These are phyloP conservation scores for Microtus pennsylvanicus DNA, from an alignment of 2,113 vertebrate species.

Conservation along the genomic window DNA sequence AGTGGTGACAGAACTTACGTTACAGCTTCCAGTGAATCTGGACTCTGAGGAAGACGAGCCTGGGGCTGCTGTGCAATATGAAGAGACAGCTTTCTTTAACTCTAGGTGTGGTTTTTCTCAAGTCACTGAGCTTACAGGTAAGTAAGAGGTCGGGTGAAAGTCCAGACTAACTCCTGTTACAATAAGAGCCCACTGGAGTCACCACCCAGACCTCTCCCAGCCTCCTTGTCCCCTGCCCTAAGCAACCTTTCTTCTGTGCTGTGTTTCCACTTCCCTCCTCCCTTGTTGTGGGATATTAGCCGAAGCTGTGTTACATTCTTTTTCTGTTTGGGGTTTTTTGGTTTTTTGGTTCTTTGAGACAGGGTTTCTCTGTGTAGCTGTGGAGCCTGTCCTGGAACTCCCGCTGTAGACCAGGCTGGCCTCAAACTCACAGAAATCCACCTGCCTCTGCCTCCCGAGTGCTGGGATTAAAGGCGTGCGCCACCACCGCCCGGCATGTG, in stretches of 20 bases:
- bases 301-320: neutral
- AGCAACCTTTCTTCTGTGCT: neutral
- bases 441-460: too few relatives aligned
- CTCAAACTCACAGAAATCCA: too few relatives aligned
- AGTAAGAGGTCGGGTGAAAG: neutral
- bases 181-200: neutral
- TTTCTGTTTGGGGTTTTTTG: too few relatives aligned
- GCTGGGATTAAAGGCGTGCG: too few relatives aligned
- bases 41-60: neutral
- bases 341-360: too few relatives aligned
- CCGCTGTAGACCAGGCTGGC: too few relatives aligned
- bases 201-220: too few relatives aligned
- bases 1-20: neutral
- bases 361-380: too few relatives aligned
- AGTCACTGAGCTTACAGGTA: neutral
- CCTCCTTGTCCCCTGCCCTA: neutral
- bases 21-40: neutral
- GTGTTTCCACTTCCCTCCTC: neutral
- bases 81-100: neutral
- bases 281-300: neutral
- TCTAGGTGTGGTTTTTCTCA: neutral
- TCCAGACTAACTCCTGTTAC: neutral
- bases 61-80: neutral
- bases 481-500: too few relatives aligned
- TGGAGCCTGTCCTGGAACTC: too few relatives aligned